Evolutionary conservation across 2,113 vertebrate genomes (phyloP).

Genomic region (Dolichallabes microphthalmus): DNA sequence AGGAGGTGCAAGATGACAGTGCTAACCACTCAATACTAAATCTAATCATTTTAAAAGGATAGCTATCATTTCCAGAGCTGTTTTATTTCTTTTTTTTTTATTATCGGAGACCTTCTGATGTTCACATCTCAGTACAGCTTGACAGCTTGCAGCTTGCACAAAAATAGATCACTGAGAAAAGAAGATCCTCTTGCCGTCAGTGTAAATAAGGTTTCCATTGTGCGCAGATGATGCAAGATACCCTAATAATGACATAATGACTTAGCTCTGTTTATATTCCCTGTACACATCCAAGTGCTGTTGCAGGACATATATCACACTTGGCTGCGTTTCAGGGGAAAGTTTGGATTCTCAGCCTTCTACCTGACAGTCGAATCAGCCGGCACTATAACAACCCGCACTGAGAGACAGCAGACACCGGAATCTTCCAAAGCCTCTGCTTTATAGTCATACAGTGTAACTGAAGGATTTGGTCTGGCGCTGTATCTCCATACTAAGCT

Average conservation of each 20-base stretch:
- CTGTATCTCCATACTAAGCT: background rate
- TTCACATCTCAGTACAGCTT: background rate
- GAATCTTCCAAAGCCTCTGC: conserved; percentile 26
- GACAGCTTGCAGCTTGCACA: background rate
- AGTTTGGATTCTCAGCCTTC: conserved; percentile 35
- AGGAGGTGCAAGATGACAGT: background rate
- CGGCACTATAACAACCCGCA: conserved; percentile 15
- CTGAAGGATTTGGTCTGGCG: background rate
- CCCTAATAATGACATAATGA: conserved; percentile 25
- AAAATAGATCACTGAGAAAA: background rate
- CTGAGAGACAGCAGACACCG: conserved; percentile 10
- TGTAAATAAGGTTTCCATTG: conserved; percentile 12
- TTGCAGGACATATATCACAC: conserved; percentile 34
- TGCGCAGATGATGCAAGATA: conserved; percentile 24
- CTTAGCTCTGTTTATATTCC: conserved; percentile 32
- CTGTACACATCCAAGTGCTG: conserved; percentile 2
- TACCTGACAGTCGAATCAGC: conserved; percentile 25
- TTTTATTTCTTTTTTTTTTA: too few relatives aligned
- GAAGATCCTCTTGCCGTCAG: background rate
- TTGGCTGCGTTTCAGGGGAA: conserved; percentile 17
- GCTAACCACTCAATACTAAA: background rate
- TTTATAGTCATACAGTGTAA: conserved; percentile 24
- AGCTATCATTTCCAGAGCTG: background rate
- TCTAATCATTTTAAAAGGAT: background rate
- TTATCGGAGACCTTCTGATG: background rate